Evolutionary conservation across 2,888 invertebrate species (phyloP).

Genomic region (Ormyrus rosae): DNA sequence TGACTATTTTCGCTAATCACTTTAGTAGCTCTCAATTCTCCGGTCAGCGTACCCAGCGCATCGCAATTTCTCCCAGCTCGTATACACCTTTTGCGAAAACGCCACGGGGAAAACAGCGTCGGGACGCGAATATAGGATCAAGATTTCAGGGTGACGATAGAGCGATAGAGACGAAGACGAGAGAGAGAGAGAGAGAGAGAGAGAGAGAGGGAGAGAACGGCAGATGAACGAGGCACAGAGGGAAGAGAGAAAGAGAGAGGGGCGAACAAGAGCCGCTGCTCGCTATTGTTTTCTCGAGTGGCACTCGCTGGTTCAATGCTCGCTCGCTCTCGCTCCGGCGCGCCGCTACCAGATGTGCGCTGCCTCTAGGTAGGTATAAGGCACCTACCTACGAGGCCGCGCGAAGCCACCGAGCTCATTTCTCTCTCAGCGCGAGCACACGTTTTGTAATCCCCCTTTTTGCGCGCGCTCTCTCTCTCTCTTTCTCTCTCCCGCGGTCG

Average conservation of each 20-base stretch:
- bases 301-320: constrained; percentile 75
- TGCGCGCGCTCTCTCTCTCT: not conserved
- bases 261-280: constrained; percentile 67
- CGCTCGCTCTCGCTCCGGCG: constrained; percentile 63
- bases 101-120: too few relatives aligned
- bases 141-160: constrained; percentile 71
- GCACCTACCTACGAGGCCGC: not conserved
- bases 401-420: constrained; percentile 17
- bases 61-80: too few relatives aligned
- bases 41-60: too few relatives aligned
- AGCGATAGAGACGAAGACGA: constrained; percentile 49
- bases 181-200: constrained; percentile 55
- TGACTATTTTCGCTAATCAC: too few relatives aligned
- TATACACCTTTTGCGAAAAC: too few relatives aligned
- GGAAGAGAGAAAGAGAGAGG: constrained; percentile 44
- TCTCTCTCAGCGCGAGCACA: constrained; percentile 9
- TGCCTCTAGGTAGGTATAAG: constrained; percentile 27
- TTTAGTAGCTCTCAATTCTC: too few relatives aligned
- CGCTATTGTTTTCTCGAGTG: constrained; percentile 76
- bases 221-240: not conserved
- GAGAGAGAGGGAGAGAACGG: constrained; percentile 60
- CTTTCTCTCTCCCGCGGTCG: not conserved
- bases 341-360: constrained; percentile 73
- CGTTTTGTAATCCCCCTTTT: constrained; percentile 25
- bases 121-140: constrained; percentile 60